These are phyloP conservation scores for Dicentrarchus labrax DNA, from an alignment of 2,113 vertebrate genomes.

Conservation along the genomic window DNA sequence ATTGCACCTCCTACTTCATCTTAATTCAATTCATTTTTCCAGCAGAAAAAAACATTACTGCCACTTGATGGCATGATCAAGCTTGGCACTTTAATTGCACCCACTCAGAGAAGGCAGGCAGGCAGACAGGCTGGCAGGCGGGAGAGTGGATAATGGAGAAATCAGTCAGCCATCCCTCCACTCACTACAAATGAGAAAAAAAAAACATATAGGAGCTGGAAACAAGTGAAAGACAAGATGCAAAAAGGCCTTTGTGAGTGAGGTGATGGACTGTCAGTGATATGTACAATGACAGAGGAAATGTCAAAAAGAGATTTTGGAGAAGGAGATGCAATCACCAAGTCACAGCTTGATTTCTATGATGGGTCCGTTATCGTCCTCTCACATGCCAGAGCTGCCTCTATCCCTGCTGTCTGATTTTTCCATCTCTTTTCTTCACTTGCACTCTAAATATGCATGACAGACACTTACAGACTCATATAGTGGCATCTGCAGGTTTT, in stretches of 20 bases:
- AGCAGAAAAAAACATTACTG: constrained; percentile 21
- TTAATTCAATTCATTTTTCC: constrained; percentile 45
- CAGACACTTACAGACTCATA: background rate
- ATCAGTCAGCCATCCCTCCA: constrained; percentile 45
- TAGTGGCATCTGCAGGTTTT: background rate
- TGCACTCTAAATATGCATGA: constrained; percentile 2
- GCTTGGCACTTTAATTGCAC: constrained; percentile 67
- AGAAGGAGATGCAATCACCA: constrained; percentile 41
- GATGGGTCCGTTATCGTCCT: constrained; percentile 39
- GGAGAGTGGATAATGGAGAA: constrained; percentile 53
- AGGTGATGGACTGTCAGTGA: constrained; percentile 28
- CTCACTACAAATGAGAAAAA: background rate
- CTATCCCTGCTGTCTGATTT: constrained; percentile 48
- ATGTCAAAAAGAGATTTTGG: constrained; percentile 32
- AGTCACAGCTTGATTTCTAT: constrained; percentile 37
- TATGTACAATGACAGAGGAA: constrained; percentile 25
- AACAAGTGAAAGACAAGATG: constrained; percentile 23
- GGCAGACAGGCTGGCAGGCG: constrained; percentile 48
- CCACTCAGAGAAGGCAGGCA: constrained; percentile 65
- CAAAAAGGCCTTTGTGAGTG: constrained; percentile 18
- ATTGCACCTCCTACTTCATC: background rate
- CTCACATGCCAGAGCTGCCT: constrained; percentile 45
- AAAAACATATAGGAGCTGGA: constrained; percentile 1
- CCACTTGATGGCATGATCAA: constrained; percentile 57
- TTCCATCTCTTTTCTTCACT: constrained; percentile 27